Percentiles rank a stretch among this genome's conserved stretches.
Conservation (phyloP, 2,888 invertebrate genomes). For the Himalopsyche kuldschensis region DNA sequence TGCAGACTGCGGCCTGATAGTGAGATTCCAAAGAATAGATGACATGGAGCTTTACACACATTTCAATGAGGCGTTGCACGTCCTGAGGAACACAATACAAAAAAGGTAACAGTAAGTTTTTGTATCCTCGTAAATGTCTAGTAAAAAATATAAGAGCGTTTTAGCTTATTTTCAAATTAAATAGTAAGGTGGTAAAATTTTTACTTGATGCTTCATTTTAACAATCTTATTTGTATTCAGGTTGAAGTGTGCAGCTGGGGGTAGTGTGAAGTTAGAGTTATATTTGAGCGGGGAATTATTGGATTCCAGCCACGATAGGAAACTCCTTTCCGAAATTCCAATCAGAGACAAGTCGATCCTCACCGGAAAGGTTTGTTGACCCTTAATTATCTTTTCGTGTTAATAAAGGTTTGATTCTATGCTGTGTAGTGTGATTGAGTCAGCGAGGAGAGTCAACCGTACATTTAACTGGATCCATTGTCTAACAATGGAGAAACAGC, state of each 20-base stretch:
- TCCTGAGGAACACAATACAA: conserved; percentile 77
- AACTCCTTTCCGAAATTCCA: conserved; percentile 82
- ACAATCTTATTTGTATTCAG: conserved; percentile 42
- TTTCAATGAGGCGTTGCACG: conserved; percentile 89
- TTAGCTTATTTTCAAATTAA: no score
- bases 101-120: conserved; percentile 58
- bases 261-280: conserved; percentile 84
- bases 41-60: conserved; percentile 92
- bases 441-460: no score
- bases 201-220: no score
- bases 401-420: neutral
- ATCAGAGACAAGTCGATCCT: conserved; percentile 86
- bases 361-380: conserved; percentile 51
- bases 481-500: no score
- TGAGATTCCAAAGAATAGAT: conserved; percentile 88
- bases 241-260: conserved; percentile 54
- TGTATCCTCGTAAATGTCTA: no score
- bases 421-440: neutral
- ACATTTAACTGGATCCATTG: no score
- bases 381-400: no score
- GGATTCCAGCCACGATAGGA: conserved; percentile 84
- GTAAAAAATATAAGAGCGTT: no score
- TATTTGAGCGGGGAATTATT: conserved; percentile 87
- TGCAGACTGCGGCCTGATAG: conserved; percentile 86
- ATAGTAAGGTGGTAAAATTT: no score